Base-by-base conservation (phyloP, 1,140 invertebrate species). In the Trichogramma pretiosum region DNA sequence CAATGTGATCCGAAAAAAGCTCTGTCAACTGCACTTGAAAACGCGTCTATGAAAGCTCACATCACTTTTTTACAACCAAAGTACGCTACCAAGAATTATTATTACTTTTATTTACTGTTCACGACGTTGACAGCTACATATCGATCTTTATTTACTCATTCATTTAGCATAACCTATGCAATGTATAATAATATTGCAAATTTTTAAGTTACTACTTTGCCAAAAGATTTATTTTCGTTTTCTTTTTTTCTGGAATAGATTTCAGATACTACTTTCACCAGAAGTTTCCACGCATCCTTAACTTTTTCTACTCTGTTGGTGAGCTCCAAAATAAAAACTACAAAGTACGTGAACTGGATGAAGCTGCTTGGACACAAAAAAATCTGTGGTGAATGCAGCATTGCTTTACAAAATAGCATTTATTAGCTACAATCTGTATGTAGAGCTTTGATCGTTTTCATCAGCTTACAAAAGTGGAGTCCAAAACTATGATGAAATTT, bases 321-420 rank as follows among this genome's bases (percentile, higher is more conserved):
- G 24, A 26, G 41, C 0, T 17, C 2, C 3, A 1, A 0, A 32
- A 44, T 24, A 26, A 24, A 40, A 3, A 8, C 5, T 41, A 26
- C n/a, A 24, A 44, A 1, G 3, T 33, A 13, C n/a, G 37, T 5
- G 9, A 7, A 1, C 14, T n/a, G 21, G 48, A 46, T 4, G 5
- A 5, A 18, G 30, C 14, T 14, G 13, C 19, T 34, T 51, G 37
- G 38, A 10, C 14, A 16, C 3, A 8, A 24, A 3, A 30, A 49
- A 49, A 44, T 49, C 37, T 35, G 5, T 13, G 11, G 10, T 18
- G 5, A 18, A n/a, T 30, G 18, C 14, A 46, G 46, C 46, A 43
- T 32, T 30, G 18, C 45, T 51, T 46, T 41, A 23, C 28, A 26
- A 41, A 42, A n/a, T n/a, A n/a, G n/a, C 28, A 46, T 19, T 19